Conservation (phyloP, 2,797 vertebrate species). For the Neostethus bicornis region DNA sequence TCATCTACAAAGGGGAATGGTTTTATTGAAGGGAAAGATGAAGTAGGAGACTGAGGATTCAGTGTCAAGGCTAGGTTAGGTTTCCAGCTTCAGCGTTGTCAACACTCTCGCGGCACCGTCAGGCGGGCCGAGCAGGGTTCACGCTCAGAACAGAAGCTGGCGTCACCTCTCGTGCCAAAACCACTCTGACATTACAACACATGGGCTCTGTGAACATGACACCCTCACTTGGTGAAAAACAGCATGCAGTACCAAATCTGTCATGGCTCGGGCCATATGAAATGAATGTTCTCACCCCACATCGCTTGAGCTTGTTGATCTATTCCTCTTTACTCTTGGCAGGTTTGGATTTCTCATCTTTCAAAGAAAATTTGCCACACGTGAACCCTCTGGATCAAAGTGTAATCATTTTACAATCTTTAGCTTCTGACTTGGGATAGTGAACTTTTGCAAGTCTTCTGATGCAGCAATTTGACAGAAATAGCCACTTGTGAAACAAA, state of each 20-base stretch:
- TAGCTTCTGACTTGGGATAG: conserved; percentile 49
- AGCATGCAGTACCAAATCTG: conserved; percentile 75
- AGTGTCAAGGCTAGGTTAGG: conserved; percentile 63
- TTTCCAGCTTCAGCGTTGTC: conserved; percentile 73
- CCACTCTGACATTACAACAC: conserved; percentile 71
- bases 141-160: conserved; percentile 67
- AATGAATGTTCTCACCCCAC: conserved; percentile 75
- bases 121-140: conserved; percentile 48
- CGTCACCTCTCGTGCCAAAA: conserved; percentile 64
- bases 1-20: conserved; percentile 21
- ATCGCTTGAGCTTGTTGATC: conserved; percentile 74
- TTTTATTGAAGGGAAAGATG: conserved; percentile 53
- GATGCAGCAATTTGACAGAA: conserved; percentile 47
- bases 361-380: conserved; percentile 70
- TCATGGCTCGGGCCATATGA: conserved; percentile 74
- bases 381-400: conserved; percentile 67
- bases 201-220: conserved; percentile 70
- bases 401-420: conserved; percentile 51
- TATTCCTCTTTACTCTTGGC: conserved; percentile 51
- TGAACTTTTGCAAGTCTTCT: conserved; percentile 38
- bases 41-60: conserved; percentile 64
- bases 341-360: conserved; percentile 60
- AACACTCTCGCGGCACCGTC: conserved; percentile 62
- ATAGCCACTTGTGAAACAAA: conserved; percentile 39
- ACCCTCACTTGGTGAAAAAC: conserved; percentile 68